Evolutionary conservation across 2,113 vertebrate species (phyloP), one percentile per base, ranked within the genome.

Genomic region (Labeo catla): DNA sequence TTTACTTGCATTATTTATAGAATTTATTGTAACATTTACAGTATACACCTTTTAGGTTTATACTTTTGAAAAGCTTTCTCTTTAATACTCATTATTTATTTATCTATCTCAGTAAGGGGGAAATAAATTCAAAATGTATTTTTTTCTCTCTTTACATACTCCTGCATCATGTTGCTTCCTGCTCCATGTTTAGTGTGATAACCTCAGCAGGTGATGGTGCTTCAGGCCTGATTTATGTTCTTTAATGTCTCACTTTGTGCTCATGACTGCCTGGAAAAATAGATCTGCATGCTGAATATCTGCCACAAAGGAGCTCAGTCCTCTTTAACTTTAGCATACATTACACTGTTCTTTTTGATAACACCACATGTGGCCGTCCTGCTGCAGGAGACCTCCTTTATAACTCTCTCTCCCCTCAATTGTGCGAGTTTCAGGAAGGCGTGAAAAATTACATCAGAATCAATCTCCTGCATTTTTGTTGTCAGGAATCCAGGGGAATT

Each of bases 191-290:
- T 83, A 84, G 68, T 79, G 84, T 88, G 88, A 92, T 85, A 88
- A 90, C 89, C 72, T 88, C 89, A 79, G 72, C 89, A 87, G 81
- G 84, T 59, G 86, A 91, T 82, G 87, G 91, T 87, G 61, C 89
- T 91, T 93, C 87, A 82, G 85, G 43, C 70, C 90, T 93, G 92
- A 93, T 93, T 93, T 93, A 93, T 74, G 50, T 84, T 81, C 90
- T 90, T 86, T 92, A 93, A 94, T 92, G 93, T 93, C 92, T 90
- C 70, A 43, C 88, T 86, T 73, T 79, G 89, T 87, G 90, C 90
- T 91, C 84, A 83, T 86, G 93, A 93, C 91, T 88, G 86, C 88
- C 90, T 49, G 86, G 23, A 90, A 92, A 93, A 93, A 94, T 94
- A 93, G 91, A 92, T 84, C 70, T 77, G 88, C 52, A 83, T 77